phyloP scores from a whole-genome alignment of 2,797 vertebrate species.

The Halcyon smyrnensis region DNA sequence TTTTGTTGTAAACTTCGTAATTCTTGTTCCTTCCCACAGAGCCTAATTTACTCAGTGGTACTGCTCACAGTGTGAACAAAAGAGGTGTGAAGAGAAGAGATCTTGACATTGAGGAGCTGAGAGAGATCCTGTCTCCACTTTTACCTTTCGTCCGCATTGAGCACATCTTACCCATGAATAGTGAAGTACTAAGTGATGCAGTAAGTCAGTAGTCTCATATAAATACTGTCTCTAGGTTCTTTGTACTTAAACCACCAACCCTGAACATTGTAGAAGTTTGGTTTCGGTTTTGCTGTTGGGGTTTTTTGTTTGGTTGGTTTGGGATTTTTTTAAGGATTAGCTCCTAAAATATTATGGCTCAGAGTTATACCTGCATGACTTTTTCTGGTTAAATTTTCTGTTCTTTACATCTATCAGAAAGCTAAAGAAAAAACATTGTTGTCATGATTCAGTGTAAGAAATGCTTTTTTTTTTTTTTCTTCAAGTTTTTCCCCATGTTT shows the following conservation, averaged over 20 bases:
- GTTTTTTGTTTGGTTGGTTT: too few relatives aligned
- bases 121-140: slow-evolving; percentile 93
- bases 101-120: slow-evolving; percentile 95
- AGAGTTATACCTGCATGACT: background rate
- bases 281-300: background rate
- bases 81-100: slow-evolving; percentile 96
- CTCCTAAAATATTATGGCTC: background rate
- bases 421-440: background rate
- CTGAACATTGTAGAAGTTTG: too few relatives aligned
- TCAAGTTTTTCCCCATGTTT: background rate
- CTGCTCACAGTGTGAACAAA: slow-evolving; percentile 98
- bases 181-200: slow-evolving; percentile 88
- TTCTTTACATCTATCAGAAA: background rate
- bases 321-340: background rate
- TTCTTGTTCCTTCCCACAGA: slow-evolving; percentile 79
- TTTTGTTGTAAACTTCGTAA: background rate
- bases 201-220: slow-evolving; percentile 77
- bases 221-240: background rate
- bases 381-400: background rate
- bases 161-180: slow-evolving; percentile 94
- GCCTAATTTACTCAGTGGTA: slow-evolving; percentile 96
- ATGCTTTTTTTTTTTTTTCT: background rate
- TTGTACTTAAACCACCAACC: background rate
- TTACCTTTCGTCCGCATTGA: slow-evolving; percentile 93
- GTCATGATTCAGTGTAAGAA: background rate